Evolutionary conservation across 64 coral and sea anemone genomes (phyloP).

Genomic region (Trachythela sp.): DNA sequence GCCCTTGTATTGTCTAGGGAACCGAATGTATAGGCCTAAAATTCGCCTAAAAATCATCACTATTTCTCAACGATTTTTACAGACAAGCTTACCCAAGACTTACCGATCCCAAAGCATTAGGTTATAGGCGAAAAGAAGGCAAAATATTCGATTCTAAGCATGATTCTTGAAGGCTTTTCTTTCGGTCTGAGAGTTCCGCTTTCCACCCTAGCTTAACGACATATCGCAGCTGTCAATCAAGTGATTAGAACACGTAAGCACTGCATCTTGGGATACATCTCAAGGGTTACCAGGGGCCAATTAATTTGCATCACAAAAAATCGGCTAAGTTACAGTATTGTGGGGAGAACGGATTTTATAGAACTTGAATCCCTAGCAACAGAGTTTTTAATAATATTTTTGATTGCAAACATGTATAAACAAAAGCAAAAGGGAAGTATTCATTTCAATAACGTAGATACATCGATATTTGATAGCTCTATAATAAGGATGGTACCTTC

Average conservation of each 20-base stretch:
- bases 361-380: not conserved
- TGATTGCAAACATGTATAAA: too few species aligned
- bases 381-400: not conserved
- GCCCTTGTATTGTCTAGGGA: not conserved
- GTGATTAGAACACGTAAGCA: not conserved
- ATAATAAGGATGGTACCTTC: too few species aligned
- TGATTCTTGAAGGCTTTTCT: not conserved
- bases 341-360: not conserved
- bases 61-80: not conserved
- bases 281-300: not conserved
- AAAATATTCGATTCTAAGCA: not conserved
- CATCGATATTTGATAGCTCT: too few species aligned
- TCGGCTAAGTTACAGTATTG: not conserved
- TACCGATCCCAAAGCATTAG: not conserved
- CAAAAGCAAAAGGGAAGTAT: too few species aligned
- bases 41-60: not conserved
- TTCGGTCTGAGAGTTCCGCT: not conserved
- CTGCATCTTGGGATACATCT: not conserved
- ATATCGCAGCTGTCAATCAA: conserved; percentile 6
- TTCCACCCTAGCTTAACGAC: not conserved
- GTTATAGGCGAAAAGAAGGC: not conserved
- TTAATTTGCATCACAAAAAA: not conserved
- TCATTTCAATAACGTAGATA: too few species aligned
- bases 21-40: not conserved
- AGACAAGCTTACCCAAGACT: not conserved